Evolutionary conservation across 2,797 vertebrate species (phyloP).

Genomic region (Phalloptychus januarius): DNA sequence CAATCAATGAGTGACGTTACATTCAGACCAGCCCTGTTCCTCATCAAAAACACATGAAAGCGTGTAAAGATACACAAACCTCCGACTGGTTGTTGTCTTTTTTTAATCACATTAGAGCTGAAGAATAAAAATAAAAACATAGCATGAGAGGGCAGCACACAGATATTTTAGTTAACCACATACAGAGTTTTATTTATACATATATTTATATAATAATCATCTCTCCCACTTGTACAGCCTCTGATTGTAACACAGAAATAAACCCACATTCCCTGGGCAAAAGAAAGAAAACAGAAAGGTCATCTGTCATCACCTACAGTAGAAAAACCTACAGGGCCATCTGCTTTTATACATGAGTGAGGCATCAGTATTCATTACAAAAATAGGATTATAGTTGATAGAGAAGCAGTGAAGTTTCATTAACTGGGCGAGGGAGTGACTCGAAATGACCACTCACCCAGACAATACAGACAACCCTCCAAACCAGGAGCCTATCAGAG

Average conservation of each 20-base stretch:
- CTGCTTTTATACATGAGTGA: conserved; percentile 65
- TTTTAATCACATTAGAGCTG: conserved; percentile 79
- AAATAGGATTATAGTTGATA: conserved; percentile 81
- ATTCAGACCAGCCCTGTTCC: not conserved
- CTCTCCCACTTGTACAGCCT: conserved; percentile 72
- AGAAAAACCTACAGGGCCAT: conserved; percentile 71
- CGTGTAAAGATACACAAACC: conserved; percentile 1
- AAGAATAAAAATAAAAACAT: conserved; percentile 74
- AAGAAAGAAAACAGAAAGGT: conserved; percentile 26
- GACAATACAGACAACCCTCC: conserved; percentile 24
- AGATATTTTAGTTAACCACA: conserved; percentile 69
- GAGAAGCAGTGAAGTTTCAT: conserved; percentile 48
- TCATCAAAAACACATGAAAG: not conserved
- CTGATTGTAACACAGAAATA: conserved; percentile 76
- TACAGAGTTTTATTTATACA: conserved; percentile 77
- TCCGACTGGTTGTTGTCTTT: conserved; percentile 17
- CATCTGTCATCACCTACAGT: conserved; percentile 49
- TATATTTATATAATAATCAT: conserved; percentile 74
- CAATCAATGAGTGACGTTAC: not conserved
- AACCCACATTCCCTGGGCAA: conserved; percentile 63
- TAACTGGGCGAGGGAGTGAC: conserved; percentile 33
- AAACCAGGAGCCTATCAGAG: conserved; percentile 21
- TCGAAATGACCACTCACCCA: conserved; percentile 26
- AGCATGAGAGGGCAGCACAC: conserved; percentile 69
- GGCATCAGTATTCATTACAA: conserved; percentile 80